Conservation (phyloP, 2,888 invertebrate genomes). For the Cheilosia impressa region DNA sequence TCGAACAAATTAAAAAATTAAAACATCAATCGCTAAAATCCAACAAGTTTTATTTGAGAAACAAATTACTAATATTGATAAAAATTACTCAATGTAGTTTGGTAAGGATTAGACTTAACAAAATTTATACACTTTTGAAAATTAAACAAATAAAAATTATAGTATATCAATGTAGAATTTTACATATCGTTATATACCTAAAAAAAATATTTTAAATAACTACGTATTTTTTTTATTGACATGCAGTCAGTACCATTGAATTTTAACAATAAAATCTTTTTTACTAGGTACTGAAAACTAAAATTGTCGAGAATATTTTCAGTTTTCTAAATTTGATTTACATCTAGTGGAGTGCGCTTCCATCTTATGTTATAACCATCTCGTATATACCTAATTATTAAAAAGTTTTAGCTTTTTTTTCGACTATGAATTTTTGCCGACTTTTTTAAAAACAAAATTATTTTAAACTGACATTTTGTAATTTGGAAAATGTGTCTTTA, state of each 20-base stretch:
- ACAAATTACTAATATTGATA: conserved; percentile 35
- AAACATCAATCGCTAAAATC: conserved; percentile 41
- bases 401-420: no score
- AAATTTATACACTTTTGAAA: conserved; percentile 44
- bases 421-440: no score
- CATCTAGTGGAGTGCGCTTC: no score
- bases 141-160: conserved; percentile 39
- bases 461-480: no score
- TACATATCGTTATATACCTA: conserved; percentile 56
- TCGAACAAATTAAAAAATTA: conserved; percentile 23
- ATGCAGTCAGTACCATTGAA: conserved; percentile 18
- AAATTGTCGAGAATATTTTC: no score
- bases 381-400: no score
- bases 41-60: conserved; percentile 51
- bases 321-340: no score
- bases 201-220: conserved; percentile 19
- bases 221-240: conserved; percentile 16
- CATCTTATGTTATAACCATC: no score
- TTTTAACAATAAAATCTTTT: neutral
- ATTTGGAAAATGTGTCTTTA: no score
- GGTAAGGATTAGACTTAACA: conserved; percentile 32
- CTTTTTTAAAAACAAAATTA: no score
- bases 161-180: conserved; percentile 61
- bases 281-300: no score
- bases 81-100: conserved; percentile 46